Percentiles rank a stretch among this genome's conserved stretches.
Evolutionary conservation across 2,113 vertebrate species (phyloP).

Genomic region (Dipodomys stephensi): DNA sequence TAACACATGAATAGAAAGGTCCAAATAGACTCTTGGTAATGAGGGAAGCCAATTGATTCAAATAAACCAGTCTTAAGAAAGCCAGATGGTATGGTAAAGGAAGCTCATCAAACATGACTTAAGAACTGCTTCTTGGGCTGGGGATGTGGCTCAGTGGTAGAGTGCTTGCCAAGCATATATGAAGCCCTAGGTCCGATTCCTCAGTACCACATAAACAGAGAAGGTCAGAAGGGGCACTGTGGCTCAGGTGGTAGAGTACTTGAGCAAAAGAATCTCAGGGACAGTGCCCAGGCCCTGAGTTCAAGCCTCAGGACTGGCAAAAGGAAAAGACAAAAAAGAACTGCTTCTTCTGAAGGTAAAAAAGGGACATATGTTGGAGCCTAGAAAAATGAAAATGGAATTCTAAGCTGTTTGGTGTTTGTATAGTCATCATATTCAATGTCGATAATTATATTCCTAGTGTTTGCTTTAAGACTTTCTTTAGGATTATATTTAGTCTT

Average conservation of each 20-base stretch:
- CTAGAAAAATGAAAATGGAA: background rate
- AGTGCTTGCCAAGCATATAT: too few species aligned
- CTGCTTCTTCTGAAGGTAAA: background rate
- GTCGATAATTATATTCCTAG: rapidly evolving
- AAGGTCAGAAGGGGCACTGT: too few species aligned
- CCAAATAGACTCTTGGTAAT: background rate
- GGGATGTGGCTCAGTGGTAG: too few species aligned
- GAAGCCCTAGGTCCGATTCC: too few species aligned
- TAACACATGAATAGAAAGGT: rapidly evolving
- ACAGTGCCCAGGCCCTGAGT: too few species aligned
- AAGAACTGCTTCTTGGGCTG: background rate
- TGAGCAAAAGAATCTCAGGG: too few species aligned
- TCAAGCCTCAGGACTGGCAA: too few species aligned
- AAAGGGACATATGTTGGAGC: background rate
- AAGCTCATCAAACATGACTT: background rate
- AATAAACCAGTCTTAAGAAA: background rate
- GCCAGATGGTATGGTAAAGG: background rate
- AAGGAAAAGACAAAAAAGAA: background rate
- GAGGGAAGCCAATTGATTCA: background rate
- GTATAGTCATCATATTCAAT: background rate
- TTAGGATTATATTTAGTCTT: background rate
- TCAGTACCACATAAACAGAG: too few species aligned
- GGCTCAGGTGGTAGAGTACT: too few species aligned
- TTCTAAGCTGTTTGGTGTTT: background rate
- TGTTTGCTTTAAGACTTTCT: background rate